Evolutionary conservation across 2,888 invertebrate genomes (phyloP), one percentile per base, ranked within the genome.

Genomic region (Tiliacea aurago): DNA sequence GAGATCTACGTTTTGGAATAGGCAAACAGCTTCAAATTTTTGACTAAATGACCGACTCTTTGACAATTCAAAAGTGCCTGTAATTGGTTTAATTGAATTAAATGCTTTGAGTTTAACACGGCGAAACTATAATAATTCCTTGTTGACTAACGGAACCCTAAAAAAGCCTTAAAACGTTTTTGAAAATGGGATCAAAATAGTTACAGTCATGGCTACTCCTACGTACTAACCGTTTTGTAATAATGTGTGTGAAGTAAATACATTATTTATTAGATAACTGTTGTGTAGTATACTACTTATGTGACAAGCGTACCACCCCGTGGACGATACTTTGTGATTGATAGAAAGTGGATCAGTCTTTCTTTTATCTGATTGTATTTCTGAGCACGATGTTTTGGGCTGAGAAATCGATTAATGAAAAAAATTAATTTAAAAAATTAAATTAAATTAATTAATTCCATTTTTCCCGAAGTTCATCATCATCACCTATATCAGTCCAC

Each of bases 181-280:
- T 49, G 5, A 51, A 62, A 51, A 58, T 28, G 37, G 18, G 4
- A 13, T 45, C 4, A 23, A 33, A 56, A 56, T 20, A 43, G 15
- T 53, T 41, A 28, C 15, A 47, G n/a, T 9, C 9, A 37, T 28
- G 28, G 1, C 15, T 37, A 56, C 4, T 33, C 7, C 41, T 15
- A 18, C 33, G n/a, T 41, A 49, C 6, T 7, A 28, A 53, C 10
- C 0, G 11, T 56, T 59, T 76, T 45, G 64, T 71, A 71, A 80
- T 70, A 62, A 63, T 20, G 51, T 67, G 66, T 71, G 61, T 70
- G 53, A 80, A 80, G 76, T 80, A 80, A 71, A 67, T 67, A 56
- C 59, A 81, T 80, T 66, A 81, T 81, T 64, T 80, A 76, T 81
- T 80, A 71, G 67, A 76, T 80, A 76, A 80, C 76, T 47, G 55